Evolutionary conservation across 1,140 invertebrate species (phyloP), one percentile per base, ranked within the genome.

Genomic region (Charaxes varanes): DNA sequence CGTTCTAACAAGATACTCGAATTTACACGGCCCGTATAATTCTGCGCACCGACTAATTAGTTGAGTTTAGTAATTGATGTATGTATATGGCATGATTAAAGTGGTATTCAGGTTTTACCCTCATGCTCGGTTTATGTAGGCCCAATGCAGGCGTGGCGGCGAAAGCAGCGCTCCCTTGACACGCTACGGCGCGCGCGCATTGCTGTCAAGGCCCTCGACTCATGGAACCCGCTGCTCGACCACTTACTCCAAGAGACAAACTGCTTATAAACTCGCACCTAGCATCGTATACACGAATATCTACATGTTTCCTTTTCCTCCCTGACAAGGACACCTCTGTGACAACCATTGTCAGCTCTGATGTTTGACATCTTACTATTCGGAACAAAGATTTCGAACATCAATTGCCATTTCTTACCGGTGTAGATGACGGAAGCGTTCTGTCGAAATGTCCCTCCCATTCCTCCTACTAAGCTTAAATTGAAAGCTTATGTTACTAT

Each of bases 81-180:
- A 28, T 14, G 12, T 14, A 28, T 22, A 37, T 12, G 17, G 34
- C 6, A 4, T 33, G 23, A 28, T 51, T 31, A 52, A 41, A 41
- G 16, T n/a, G 37, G 18, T 52, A 52, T 52, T 28, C 33, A 41
- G 41, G 41, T 46, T 41, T 36, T 43, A 42, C 40, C 35, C 40
- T 46, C 32, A 48, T 35, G 30, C n/a, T 27, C 10, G 32, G 24
- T 40, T 41, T 61, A 60, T 55, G 43, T 64, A 64, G 59, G 53
- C 45, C 58, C 48, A 47, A 41, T 33, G 37, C 58, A 67, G 77
- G 70, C 71, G 71, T 64, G 68, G 63, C 73, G 58, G 78, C 74
- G 78, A 82, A 82, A 82, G 74, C 78, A 74, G 71, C 55, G 62
- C 74, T 80, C 78, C 78, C 78, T 82, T 82, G 78, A 82, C 78